phyloP scores from a whole-genome alignment of 2,113 vertebrate species.

The Promerops cafer region DNA sequence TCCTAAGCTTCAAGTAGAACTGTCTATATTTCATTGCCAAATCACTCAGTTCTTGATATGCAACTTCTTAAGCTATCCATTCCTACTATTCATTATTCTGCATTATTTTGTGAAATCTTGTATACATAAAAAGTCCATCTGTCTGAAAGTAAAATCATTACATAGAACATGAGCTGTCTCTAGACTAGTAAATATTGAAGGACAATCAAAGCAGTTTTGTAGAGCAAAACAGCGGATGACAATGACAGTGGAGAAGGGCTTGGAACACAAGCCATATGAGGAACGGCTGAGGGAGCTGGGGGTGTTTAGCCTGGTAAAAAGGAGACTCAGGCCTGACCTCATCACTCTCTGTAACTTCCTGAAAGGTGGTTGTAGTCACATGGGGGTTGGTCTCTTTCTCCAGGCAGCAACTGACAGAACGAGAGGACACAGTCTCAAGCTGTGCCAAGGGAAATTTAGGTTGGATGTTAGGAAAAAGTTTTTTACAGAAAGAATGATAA shows the following conservation, averaged over 20 bases:
- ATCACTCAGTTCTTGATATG: not conserved
- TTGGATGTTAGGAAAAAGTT: not conserved
- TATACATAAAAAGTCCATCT: not conserved
- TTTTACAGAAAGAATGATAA: fast-evolving
- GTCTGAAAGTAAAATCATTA: not conserved
- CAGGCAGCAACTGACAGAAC: not conserved
- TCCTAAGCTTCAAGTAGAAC: not conserved
- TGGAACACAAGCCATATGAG: not conserved
- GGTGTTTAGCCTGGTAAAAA: not conserved
- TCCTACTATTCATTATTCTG: not conserved
- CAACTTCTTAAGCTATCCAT: not conserved
- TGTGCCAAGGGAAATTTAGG: fast-evolving
- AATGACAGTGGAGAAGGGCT: not conserved
- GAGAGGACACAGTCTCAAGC: fast-evolving
- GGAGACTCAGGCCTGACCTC: too few relatives aligned
- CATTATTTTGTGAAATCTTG: not conserved
- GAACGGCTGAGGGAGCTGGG: fast-evolving
- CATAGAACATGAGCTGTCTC: not conserved
- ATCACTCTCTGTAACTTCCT: too few relatives aligned
- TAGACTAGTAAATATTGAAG: not conserved
- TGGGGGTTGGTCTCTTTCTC: not conserved
- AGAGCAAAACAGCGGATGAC: not conserved
- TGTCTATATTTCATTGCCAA: not conserved
- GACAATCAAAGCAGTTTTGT: not conserved
- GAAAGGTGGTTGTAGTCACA: not conserved